These are phyloP conservation scores for Neodiprion virginianus DNA, from an alignment of 1,140 invertebrate species.

Conservation along the genomic window DNA sequence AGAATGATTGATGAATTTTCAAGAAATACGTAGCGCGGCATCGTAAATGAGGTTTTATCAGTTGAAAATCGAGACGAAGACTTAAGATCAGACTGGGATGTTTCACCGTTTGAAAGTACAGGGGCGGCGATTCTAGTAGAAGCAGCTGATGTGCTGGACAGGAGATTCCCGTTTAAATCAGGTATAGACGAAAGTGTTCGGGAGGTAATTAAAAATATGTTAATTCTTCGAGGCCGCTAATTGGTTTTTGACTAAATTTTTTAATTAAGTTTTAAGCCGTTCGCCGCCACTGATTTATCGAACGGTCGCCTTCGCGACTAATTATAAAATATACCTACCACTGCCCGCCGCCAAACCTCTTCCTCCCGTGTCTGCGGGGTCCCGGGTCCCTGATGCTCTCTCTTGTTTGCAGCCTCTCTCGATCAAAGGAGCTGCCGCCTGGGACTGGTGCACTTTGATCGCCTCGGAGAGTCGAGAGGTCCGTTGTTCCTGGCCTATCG, in stretches of 20 bases:
- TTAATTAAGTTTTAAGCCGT: slow-evolving; percentile 56
- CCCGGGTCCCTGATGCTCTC: background rate
- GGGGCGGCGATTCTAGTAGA: too few species aligned
- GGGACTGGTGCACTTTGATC: background rate
- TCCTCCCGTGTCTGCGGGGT: background rate
- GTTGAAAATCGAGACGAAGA: too few species aligned
- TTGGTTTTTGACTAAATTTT: slow-evolving; percentile 57
- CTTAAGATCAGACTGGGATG: too few species aligned
- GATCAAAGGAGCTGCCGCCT: slow-evolving; percentile 38
- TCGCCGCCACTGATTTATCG: slow-evolving; percentile 50
- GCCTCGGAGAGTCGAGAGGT: background rate
- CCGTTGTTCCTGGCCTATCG: too few species aligned
- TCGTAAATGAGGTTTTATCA: too few species aligned
- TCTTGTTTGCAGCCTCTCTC: slow-evolving; percentile 32
- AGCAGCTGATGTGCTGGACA: too few species aligned
- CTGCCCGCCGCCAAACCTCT: slow-evolving; percentile 12
- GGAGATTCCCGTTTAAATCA: too few species aligned
- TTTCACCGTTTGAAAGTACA: too few species aligned
- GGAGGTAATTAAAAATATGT: slow-evolving; percentile 56
- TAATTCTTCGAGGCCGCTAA: slow-evolving; percentile 51
- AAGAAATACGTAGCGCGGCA: too few species aligned
- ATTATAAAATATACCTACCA: slow-evolving; percentile 47
- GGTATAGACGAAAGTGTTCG: slow-evolving; percentile 41
- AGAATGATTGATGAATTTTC: too few species aligned
- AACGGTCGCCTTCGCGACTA: slow-evolving; percentile 37